Base-by-base conservation (phyloP, 2,797 vertebrate species). In the Ciconia nigra region DNA sequence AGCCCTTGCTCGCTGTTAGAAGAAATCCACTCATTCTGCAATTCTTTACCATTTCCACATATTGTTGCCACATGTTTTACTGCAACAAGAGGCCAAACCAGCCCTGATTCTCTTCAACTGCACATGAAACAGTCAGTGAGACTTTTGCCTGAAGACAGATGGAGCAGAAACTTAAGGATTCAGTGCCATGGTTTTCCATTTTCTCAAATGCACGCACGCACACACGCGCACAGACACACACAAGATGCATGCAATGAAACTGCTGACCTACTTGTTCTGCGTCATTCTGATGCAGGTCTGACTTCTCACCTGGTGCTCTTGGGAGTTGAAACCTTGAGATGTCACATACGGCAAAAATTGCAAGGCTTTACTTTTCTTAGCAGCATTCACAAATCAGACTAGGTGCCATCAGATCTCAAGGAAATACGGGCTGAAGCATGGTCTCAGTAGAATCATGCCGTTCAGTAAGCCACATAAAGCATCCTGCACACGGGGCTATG, bases 181-280 rank as follows among this genome's bases (percentile, higher is more conserved):
- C 83, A 51, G 67, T 42, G 76, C 29, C 39, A 61, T 4, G 39
- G 21, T 69, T 92, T 93, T 55, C 55, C 71, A 78, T 87, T 72
- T 83, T 89, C 84, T 87, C 28, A 70, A 71, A 63, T 17, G 46
- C 65, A 71, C 0, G 2, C 87, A 33, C 1, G 5, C 51, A 55
- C 22, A 31, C 41, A 24, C 15, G 3, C 10, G 1, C 18, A 33
- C 3, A 59, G 7, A 47, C 69, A 93, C 83, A 86, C 55, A 66
- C 14, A 59, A 85, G 65, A 95, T 66, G 79, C 79, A 84, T 31
- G 65, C 42, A 72, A 88, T 1, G 11, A 76, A 94, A 82, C 57
- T 20, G 72, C 76, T 93, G 95, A 96, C 95, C 92, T 97, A 93
- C 79, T 97, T 96, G 87, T 63, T 94, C 82, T 91, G 82, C n/a